Evolutionary conservation across 1,140 invertebrate genomes (phyloP).

Genomic region (Drosophila yakuba): DNA sequence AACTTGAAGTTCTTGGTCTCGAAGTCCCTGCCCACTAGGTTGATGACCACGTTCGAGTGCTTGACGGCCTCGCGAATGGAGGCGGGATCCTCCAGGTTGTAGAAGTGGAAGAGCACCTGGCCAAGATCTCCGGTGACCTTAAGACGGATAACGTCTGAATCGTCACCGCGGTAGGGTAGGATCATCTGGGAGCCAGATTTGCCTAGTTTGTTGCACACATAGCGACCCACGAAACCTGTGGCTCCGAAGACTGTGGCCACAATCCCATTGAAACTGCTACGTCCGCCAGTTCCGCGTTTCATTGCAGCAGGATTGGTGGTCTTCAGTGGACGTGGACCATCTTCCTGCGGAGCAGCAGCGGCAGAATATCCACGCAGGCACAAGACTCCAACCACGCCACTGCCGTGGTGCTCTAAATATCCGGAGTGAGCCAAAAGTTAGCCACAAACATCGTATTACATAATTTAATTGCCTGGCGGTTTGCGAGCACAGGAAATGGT

Average conservation of each 20-base stretch:
- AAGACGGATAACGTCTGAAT: constrained; percentile 90
- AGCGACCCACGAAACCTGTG: constrained; percentile 94
- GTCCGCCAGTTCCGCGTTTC: constrained; percentile 95
- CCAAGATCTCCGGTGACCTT: constrained; percentile 97
- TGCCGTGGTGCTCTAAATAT: constrained; percentile 73
- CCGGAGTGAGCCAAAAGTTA: constrained; percentile 1
- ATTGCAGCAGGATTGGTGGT: constrained; percentile 87
- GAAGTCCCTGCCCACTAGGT: constrained; percentile 95
- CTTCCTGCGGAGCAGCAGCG: constrained; percentile 62
- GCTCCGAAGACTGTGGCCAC: constrained; percentile 99
- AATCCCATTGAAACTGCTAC: constrained; percentile 97
- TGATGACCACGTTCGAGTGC: constrained; percentile 99
- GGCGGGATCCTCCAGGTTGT: constrained; percentile 94
- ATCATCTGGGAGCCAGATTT: constrained; percentile 95
- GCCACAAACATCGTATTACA: constrained; percentile 53
- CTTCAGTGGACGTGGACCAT: constrained; percentile 74
- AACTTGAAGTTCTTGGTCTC: constrained; percentile 96
- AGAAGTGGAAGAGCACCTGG: constrained; percentile 96
- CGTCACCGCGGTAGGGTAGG: constrained; percentile 95
- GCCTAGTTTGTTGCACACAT: constrained; percentile 95
- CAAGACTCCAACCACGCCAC: constrained; percentile 72
- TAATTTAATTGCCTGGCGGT: constrained; percentile 52
- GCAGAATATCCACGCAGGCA: constrained; percentile 67
- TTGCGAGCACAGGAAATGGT: neutral
- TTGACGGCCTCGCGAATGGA: constrained; percentile 94